Percentiles rank a stretch among this genome's conserved stretches.
These are phyloP conservation scores for Neoascia interrupta DNA, from an alignment of 2,888 invertebrate species.

Conservation along the genomic window DNA sequence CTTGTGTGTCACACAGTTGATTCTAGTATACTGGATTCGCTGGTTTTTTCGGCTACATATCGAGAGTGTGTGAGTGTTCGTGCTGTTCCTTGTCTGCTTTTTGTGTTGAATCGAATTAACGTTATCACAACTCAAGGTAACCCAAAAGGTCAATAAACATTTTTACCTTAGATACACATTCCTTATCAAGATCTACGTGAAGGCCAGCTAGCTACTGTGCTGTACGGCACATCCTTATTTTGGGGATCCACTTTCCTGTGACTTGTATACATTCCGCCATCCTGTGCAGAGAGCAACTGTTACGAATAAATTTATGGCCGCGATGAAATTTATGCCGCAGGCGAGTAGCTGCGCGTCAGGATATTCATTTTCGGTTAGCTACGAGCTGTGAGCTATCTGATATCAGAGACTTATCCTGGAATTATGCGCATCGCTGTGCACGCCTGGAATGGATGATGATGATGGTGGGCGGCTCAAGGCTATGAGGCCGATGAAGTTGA, in stretches of 20 bases:
- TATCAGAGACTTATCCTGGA: constrained; percentile 41
- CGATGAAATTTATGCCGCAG: constrained; percentile 55
- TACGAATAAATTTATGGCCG: constrained; percentile 40
- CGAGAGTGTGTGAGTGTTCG: background rate
- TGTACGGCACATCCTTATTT: constrained; percentile 1
- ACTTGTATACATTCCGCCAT: too few species aligned
- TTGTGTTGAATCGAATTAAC: constrained; percentile 26
- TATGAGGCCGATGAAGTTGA: constrained; percentile 19
- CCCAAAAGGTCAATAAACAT: constrained; percentile 36
- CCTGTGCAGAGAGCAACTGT: too few species aligned
- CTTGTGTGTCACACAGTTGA: too few species aligned
- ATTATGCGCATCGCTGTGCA: constrained; percentile 55
- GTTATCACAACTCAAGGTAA: constrained; percentile 25
- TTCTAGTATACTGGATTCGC: too few species aligned
- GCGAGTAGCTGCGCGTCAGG: constrained; percentile 24
- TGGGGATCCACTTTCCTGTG: background rate
- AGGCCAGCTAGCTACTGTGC: constrained; percentile 1
- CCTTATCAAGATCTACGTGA: constrained; percentile 29
- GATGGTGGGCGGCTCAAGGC: background rate
- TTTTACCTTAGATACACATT: constrained; percentile 13
- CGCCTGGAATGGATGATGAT: constrained; percentile 22
- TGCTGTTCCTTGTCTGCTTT: constrained; percentile 4
- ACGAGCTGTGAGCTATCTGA: constrained; percentile 35
- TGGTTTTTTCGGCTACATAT: too few species aligned
- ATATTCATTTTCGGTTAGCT: constrained; percentile 47